Evolutionary conservation across 2,888 invertebrate genomes (phyloP).

Genomic region (Stratiomys singularior): DNA sequence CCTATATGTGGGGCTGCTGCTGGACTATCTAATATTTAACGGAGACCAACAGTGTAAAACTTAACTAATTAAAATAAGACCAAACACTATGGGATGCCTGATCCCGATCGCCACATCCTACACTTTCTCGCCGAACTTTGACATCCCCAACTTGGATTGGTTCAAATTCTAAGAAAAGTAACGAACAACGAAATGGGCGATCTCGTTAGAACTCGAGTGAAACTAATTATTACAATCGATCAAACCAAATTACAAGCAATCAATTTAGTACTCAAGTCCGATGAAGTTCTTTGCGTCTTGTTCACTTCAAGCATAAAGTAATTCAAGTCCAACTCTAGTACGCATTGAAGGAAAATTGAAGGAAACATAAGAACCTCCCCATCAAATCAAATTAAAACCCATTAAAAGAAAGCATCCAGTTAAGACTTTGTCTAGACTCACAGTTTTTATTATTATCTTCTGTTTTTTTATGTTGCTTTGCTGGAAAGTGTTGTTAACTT

Average conservation of each 20-base stretch:
- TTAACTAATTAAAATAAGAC: no score
- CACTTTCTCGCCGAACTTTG: no score
- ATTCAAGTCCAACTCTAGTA: neutral
- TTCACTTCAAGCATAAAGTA: neutral
- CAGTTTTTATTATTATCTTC: no score
- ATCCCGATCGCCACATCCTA: no score
- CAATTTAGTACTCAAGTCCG: no score
- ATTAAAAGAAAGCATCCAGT: neutral
- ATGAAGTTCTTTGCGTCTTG: no score
- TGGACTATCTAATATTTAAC: no score
- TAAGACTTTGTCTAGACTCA: neutral
- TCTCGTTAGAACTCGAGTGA: neutral
- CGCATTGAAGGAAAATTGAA: neutral
- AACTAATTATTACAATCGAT: constrained; percentile 7
- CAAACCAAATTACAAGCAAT: neutral
- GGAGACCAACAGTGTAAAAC: no score
- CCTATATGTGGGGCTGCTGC: no score
- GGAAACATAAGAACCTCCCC: neutral
- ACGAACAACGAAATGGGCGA: neutral
- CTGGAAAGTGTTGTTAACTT: neutral
- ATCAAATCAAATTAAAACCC: neutral
- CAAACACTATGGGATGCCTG: no score
- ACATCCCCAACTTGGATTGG: no score
- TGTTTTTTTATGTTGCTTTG: neutral
- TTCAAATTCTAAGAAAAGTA: no score